Percentiles rank a stretch among this genome's conserved stretches.
phyloP scores from a whole-genome alignment of 2,888 invertebrate genomes.

The Leptinotarsa haldemani region DNA sequence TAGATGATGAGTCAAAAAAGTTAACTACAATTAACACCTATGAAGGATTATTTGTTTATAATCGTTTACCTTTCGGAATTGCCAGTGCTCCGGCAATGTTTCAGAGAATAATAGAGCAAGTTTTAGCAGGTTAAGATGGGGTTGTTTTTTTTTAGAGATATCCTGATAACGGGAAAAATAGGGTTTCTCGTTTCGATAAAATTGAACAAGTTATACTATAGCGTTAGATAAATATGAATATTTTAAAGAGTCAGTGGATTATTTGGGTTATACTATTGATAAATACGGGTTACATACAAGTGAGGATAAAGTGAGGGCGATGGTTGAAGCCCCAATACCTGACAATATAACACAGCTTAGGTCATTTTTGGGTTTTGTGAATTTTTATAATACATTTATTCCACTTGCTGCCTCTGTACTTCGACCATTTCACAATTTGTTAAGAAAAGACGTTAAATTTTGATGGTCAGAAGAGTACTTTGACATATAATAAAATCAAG shows the following conservation, averaged over 20 bases:
- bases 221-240: slow-evolving; percentile 55
- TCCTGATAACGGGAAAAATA: slow-evolving; percentile 52
- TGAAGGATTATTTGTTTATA: slow-evolving; percentile 57
- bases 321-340: slow-evolving; percentile 36
- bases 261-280: slow-evolving; percentile 52
- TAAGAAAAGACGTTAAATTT: slow-evolving; percentile 39
- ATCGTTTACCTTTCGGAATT: slow-evolving; percentile 60
- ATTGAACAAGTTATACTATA: slow-evolving; percentile 43
- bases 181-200: slow-evolving; percentile 47
- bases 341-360: slow-evolving; percentile 26
- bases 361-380: slow-evolving; percentile 33
- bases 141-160: slow-evolving; percentile 57
- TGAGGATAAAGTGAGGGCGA: slow-evolving; percentile 40
- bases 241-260: slow-evolving; percentile 54
- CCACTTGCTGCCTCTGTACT: slow-evolving; percentile 31
- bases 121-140: slow-evolving; percentile 53
- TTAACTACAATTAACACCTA: slow-evolving; percentile 55
- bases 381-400: slow-evolving; percentile 41
- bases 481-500: slow-evolving; percentile 38
- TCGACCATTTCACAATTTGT: slow-evolving; percentile 37
- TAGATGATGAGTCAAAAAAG: slow-evolving; percentile 53
- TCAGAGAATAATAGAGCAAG: slow-evolving; percentile 56
- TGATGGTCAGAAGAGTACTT: slow-evolving; percentile 34
- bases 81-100: slow-evolving; percentile 55
- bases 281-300: slow-evolving; percentile 43